Base-by-base conservation (phyloP, 2,797 vertebrate species). In the Phoxinus dragarum region DNA sequence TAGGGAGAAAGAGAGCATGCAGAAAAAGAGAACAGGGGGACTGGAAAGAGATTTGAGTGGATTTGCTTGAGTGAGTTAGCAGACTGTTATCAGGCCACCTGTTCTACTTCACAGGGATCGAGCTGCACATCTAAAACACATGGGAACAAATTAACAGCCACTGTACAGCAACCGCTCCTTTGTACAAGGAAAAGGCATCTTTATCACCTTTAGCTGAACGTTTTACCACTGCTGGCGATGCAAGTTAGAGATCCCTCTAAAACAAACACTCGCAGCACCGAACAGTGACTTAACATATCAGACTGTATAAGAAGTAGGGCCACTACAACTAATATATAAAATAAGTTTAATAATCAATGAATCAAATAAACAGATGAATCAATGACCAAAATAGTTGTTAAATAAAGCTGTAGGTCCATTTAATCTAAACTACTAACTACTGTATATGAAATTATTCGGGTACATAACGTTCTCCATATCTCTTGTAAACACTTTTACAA, bases 41-140 rank as follows among this genome's bases (percentile, higher is more conserved):
- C 49, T 47, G 31, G n/a, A 36, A 75, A 59, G 71, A 75, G 77
- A 81, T 76, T 84, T 59, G 77, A 71, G 75, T 72, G 69, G 86
- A 84, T 84, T 84, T 87, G 52, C 72, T 78, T 82, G 77, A 82
- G 52, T 64, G 78, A 66, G 82, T 80, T 49, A 84, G 31, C 82
- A 85, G 69, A 71, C 66, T 64, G 72, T 68, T 85, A 76, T 59
- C 71, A 71, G 64, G 64, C 67, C 83, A 85, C 83, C 79, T 88
- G 86, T 73, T 80, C 64, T 61, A 12, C 56, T 47, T 49, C 38
- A 59, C 14, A 42, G 64, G 19, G 75, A 47, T 61, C 5, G n/a
- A 78, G 52, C 64, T 17, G 34, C 66, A 61, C n/a, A 47, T 80
- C 40, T 66, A 31, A 56, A 67, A 75, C 79, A 81, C 54, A 67